Conservation (phyloP, 2,888 invertebrate genomes). For the Helobdella robusta region DNA sequence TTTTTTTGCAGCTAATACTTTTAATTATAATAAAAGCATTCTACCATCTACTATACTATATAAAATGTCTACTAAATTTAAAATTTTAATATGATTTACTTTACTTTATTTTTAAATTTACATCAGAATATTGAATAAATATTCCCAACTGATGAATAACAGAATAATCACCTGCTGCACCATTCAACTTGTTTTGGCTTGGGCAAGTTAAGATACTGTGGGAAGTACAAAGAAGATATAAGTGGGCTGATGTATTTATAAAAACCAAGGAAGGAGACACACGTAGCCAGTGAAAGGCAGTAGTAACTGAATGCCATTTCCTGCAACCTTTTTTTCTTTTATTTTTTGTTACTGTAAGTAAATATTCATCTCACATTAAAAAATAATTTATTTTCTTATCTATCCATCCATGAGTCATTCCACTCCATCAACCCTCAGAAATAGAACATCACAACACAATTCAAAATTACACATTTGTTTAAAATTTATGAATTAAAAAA, state of each 20-base stretch:
- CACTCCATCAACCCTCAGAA: no score
- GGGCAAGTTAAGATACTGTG: conserved; percentile 37
- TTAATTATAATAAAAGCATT: no score
- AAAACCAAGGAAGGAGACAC: conserved; percentile 38
- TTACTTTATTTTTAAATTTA: neutral
- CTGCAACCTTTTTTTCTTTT: no score
- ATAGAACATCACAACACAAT: no score
- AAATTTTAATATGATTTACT: neutral
- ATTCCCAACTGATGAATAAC: neutral
- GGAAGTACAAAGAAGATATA: conserved; percentile 38
- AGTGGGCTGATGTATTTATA: conserved; percentile 41
- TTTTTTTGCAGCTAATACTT: no score
- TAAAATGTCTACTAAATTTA: neutral
- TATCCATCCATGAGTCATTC: no score
- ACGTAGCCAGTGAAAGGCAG: conserved; percentile 32
- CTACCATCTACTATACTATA: no score
- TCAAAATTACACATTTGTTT: no score
- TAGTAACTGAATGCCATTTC: conserved; percentile 19
- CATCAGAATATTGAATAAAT: neutral
- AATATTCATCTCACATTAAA: no score
- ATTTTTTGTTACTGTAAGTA: no score
- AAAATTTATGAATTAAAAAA: no score
- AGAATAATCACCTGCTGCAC: conserved; percentile 39
- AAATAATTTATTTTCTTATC: no score
- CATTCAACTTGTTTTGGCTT: conserved; percentile 40